Percentiles rank a stretch among this genome's conserved stretches.
Evolutionary conservation across 2,113 vertebrate species (phyloP).

Genomic region (Calyptommatus sinebrachiatus): DNA sequence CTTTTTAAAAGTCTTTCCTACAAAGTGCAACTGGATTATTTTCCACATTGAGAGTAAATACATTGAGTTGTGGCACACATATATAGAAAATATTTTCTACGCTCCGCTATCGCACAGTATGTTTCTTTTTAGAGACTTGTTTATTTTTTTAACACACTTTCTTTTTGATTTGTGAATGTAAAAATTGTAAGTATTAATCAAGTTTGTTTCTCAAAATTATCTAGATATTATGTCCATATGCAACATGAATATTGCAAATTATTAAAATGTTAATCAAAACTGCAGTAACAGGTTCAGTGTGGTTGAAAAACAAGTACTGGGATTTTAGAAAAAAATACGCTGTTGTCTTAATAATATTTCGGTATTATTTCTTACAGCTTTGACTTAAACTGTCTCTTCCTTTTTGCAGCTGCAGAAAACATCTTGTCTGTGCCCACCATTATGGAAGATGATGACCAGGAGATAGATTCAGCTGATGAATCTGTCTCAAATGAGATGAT

Average conservation of each 20-base stretch:
- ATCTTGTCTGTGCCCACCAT: constrained; percentile 82
- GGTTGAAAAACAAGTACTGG: not conserved
- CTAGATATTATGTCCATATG: constrained; percentile 24
- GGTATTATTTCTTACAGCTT: constrained; percentile 2
- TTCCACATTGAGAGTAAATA: constrained; percentile 38
- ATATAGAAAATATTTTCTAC: constrained; percentile 26
- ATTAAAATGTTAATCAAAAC: constrained; percentile 27
- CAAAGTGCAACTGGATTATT: constrained; percentile 44
- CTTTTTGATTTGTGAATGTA: constrained; percentile 7
- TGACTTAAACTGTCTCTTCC: constrained; percentile 42
- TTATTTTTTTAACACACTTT: constrained; percentile 31
- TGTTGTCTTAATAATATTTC: not conserved
- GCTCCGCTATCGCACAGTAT: not conserved
- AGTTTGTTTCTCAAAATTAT: constrained; percentile 31
- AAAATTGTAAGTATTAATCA: constrained; percentile 20
- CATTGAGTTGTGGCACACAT: constrained; percentile 31
- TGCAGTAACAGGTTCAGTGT: not conserved
- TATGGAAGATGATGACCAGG: constrained; percentile 91
- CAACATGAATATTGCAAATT: not conserved
- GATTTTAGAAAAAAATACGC: constrained; percentile 13
- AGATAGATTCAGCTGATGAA: constrained; percentile 93
- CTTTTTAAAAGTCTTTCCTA: constrained; percentile 26
- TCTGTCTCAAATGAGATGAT: constrained; percentile 87
- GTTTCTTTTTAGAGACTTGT: constrained; percentile 43
- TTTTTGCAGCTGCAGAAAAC: constrained; percentile 81